Evolutionary conservation across 2,113 vertebrate species (phyloP).

Genomic region (Polypterus senegalus): DNA sequence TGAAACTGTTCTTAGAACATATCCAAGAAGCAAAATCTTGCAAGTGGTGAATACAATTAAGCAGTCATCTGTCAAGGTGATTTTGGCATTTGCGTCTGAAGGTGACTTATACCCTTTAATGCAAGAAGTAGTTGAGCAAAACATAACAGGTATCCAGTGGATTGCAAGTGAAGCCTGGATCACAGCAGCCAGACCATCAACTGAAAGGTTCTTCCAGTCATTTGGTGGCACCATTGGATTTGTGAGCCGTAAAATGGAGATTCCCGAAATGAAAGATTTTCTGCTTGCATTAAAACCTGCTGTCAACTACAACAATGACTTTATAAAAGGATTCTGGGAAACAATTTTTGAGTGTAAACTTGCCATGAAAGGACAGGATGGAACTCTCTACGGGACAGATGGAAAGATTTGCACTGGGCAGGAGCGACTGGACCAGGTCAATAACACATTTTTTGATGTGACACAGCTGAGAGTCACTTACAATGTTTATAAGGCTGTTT

Average conservation of each 20-base stretch:
- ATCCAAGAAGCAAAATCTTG: conserved; percentile 33
- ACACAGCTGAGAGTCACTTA: conserved; percentile 47
- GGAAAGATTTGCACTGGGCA: conserved; percentile 31
- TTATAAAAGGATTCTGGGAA: conserved; percentile 46
- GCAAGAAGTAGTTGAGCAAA: conserved; percentile 43
- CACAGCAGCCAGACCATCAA: conserved; percentile 37
- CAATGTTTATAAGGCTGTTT: conserved; percentile 54
- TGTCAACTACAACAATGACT: conserved; percentile 21
- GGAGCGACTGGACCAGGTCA: conserved; percentile 32
- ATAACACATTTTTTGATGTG: conserved; percentile 45
- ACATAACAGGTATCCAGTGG: conserved; percentile 58
- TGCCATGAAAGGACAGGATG: not conserved
- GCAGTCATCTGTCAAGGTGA: conserved; percentile 43
- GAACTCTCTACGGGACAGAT: not conserved
- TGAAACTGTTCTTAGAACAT: conserved; percentile 42
- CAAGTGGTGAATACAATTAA: conserved; percentile 47
- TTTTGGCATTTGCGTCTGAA: conserved; percentile 48
- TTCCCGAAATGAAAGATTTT: conserved; percentile 37
- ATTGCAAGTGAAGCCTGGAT: conserved; percentile 58
- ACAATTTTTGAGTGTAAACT: conserved; percentile 36
- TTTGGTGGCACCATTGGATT: conserved; percentile 50
- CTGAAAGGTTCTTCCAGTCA: conserved; percentile 35
- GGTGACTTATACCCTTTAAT: conserved; percentile 52
- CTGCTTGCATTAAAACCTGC: conserved; percentile 37
- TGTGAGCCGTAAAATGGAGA: conserved; percentile 44